phyloP scores from a whole-genome alignment of 2,797 vertebrate genomes.

The Gallinago stenura region DNA sequence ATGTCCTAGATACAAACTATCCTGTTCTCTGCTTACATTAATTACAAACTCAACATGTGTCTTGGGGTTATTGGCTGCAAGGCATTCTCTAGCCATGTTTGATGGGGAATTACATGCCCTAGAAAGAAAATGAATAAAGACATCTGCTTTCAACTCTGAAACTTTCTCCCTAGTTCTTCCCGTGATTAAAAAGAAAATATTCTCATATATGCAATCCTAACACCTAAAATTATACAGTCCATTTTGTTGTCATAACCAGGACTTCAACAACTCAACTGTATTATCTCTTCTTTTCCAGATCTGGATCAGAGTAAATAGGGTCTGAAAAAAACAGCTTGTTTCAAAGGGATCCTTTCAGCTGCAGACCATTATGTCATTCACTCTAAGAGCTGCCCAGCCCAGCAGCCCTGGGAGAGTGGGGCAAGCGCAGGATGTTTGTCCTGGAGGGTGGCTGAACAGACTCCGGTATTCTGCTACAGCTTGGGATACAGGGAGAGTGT shows the following conservation, averaged over 20 bases:
- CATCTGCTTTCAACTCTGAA: not conserved
- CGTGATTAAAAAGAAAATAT: not conserved
- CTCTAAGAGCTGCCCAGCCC: not conserved
- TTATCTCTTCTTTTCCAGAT: not conserved
- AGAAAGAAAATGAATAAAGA: not conserved
- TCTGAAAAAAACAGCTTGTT: not conserved
- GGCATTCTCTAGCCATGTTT: not conserved
- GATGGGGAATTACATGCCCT: not conserved
- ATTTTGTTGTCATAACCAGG: not conserved
- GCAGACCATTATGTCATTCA: not conserved
- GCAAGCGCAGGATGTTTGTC: too few relatives aligned
- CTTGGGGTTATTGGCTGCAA: not conserved
- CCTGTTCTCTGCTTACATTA: not conserved
- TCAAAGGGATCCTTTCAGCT: constrained; percentile 6
- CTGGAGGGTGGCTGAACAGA: not conserved
- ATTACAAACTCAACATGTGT: not conserved
- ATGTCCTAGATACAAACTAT: not conserved
- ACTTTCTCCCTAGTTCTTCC: not conserved
- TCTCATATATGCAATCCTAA: not conserved
- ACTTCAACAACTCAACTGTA: not conserved
- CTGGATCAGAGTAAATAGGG: not conserved
- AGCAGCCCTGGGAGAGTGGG: not conserved
- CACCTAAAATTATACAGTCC: not conserved
- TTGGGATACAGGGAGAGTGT: not conserved
- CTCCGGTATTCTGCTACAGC: not conserved